Percentiles rank a stretch among this genome's conserved stretches.
Conservation (phyloP, 2,113 vertebrate species). For the Lepus timidus region DNA sequence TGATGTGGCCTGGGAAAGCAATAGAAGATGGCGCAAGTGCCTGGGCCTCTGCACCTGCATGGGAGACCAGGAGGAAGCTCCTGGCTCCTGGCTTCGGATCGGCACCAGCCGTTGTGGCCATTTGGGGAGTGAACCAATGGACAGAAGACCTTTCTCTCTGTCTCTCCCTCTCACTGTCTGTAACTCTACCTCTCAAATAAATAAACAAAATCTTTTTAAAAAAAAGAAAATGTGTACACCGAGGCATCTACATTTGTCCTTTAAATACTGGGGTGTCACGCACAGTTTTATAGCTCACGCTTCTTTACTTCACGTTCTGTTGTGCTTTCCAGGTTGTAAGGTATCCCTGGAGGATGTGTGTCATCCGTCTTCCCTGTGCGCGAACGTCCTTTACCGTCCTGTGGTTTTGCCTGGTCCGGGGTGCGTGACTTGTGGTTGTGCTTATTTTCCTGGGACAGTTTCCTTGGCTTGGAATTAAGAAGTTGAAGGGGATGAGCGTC, state of each 20-base stretch:
- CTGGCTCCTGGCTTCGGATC: too few relatives aligned
- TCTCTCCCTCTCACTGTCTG: too few relatives aligned
- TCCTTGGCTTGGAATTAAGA: neutral
- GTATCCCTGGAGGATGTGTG: neutral
- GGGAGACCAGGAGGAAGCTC: too few relatives aligned
- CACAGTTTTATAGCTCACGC: neutral
- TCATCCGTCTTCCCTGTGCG: neutral
- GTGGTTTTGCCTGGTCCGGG: too few relatives aligned
- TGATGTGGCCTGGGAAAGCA: too few relatives aligned
- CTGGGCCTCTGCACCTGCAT: too few relatives aligned
- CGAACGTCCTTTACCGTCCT: neutral
- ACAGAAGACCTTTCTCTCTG: too few relatives aligned
- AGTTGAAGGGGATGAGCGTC: neutral
- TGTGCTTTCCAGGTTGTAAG: conserved; percentile 16
- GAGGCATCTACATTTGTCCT: neutral
- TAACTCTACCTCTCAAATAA: too few relatives aligned
- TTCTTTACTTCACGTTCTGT: neutral
- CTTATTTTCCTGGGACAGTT: neutral
- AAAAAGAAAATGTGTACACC: neutral
- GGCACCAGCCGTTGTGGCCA: too few relatives aligned
- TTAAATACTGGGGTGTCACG: neutral
- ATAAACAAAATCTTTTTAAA: too few relatives aligned
- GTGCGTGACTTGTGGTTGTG: neutral
- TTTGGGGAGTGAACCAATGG: too few relatives aligned
- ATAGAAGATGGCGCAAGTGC: too few relatives aligned